Base-by-base conservation (phyloP, 2,888 invertebrate genomes). In the Lissocephala sabroskyi region DNA sequence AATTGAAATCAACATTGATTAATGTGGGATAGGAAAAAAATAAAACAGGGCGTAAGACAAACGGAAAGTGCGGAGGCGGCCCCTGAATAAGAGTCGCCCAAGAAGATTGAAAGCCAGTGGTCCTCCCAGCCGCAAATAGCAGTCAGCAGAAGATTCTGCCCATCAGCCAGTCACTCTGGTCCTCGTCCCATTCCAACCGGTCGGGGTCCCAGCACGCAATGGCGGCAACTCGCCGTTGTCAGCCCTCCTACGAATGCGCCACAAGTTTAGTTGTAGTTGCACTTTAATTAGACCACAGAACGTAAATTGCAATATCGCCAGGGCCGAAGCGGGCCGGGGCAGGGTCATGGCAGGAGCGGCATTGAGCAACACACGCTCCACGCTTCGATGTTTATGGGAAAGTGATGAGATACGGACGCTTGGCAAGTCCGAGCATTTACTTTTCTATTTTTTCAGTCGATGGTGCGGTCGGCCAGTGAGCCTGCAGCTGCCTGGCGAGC, bases 1-100 rank as follows among this genome's bases (percentile, higher is more conserved):
- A 71, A 71, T 71, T 71, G 79, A 71, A 71, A 78, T 76, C 76
- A 76, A 78, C 79, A 78, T 71, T 78, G 79, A 71, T 78, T 71
- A 71, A 71, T 71, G 71, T 78, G 79, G 68, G 79, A 78, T 67
- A 57, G 59, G 52, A 59, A 55, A 65, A 65, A 47, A 63, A 65
- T 63, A 56, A 62, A 37, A 52, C 49, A 57, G 59, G 53, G 56
- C 54, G 46, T 46, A 50, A 33, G 19, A 18, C 35, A 45, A 45
- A 35, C 26, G 28, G 10, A 26, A 45, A 41, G 41, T 11, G 28
- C 14, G 41, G 28, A 28, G 10, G 41, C 43, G 19, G 45, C 33
- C 19, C 10, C 2, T 14, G 35, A 37, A 39, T 19, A 28, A 32
- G 7, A 19, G 10, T 3, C 10, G 23, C 37, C 37, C 35, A 14